A percentile compares a stretch with the other conserved stretches of the same genome.
Evolutionary conservation across 2,888 invertebrate species (phyloP).

Genomic region (Chloroclystis v-ata): DNA sequence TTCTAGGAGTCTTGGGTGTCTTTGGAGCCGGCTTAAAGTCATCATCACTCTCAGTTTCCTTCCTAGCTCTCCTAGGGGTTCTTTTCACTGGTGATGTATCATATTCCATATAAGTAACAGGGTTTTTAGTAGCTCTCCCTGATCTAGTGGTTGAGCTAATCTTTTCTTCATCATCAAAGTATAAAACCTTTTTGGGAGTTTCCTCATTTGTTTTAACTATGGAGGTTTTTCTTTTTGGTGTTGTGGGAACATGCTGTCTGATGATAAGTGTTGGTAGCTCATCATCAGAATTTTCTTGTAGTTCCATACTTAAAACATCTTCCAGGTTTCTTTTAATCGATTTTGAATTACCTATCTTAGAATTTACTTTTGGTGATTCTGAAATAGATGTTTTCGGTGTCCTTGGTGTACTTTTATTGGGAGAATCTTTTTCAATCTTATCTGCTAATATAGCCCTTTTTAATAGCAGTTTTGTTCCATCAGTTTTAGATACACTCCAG

Average conservation of each 20-base stretch:
- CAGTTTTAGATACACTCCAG: constrained; percentile 68
- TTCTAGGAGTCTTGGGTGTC: constrained; percentile 44
- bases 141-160: constrained; percentile 45
- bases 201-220: constrained; percentile 43
- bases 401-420: constrained; percentile 48
- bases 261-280: constrained; percentile 67
- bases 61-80: constrained; percentile 48
- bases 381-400: constrained; percentile 38
- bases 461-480: constrained; percentile 65
- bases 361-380: constrained; percentile 46
- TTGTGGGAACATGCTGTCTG: constrained; percentile 49
- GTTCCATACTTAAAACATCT: constrained; percentile 58
- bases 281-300: constrained; percentile 65
- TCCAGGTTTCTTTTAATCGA: constrained; percentile 43
- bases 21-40: constrained; percentile 47
- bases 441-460: constrained; percentile 70
- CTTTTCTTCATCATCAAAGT: constrained; percentile 54
- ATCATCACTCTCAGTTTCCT: constrained; percentile 51
- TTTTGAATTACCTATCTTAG: constrained; percentile 1
- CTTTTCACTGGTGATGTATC: constrained; percentile 50
- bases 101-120: constrained; percentile 49
- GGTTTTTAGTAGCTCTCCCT: constrained; percentile 43
- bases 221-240: constrained; percentile 59
- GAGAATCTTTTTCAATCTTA: constrained; percentile 59
- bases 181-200: constrained; percentile 59